These are phyloP conservation scores for Nycticebus coucang DNA, from an alignment of 2,113 vertebrate genomes.

Conservation along the genomic window DNA sequence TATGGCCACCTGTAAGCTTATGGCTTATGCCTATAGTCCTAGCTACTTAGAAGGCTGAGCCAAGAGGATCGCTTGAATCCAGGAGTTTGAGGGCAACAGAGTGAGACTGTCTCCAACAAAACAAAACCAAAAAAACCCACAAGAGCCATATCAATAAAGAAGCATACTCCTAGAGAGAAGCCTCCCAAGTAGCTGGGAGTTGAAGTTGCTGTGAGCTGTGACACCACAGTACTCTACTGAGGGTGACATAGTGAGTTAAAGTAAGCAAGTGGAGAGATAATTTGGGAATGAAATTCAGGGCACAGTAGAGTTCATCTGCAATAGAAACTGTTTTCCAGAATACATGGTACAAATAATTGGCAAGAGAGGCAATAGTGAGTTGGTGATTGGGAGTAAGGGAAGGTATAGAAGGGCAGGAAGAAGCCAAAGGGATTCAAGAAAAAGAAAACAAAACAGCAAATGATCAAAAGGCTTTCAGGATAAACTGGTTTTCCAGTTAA, in stretches of 20 bases:
- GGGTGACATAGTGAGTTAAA: neutral
- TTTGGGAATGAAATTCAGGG: neutral
- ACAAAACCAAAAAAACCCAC: neutral
- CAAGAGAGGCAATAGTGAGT: neutral
- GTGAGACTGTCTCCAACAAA: too few species aligned
- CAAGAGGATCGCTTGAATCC: too few species aligned
- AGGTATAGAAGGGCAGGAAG: neutral
- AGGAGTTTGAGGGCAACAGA: too few species aligned
- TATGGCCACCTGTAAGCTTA: too few species aligned
- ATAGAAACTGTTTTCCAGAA: neutral
- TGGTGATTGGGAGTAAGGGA: neutral
- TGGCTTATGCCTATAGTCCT: too few species aligned
- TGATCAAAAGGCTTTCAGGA: neutral
- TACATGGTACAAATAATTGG: neutral
- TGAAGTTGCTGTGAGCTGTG: too few species aligned
- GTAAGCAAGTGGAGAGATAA: neutral
- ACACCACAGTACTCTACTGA: too few species aligned
- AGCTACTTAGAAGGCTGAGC: too few species aligned
- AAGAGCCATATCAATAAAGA: conserved; percentile 5
- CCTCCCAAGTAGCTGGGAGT: too few species aligned
- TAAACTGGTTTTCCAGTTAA: conserved; percentile 27
- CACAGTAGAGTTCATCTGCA: neutral
- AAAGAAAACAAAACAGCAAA: neutral
- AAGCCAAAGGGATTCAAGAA: conserved; percentile 1
- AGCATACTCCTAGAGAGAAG: neutral